Base-by-base conservation (phyloP, 2,888 invertebrate species). In the Xestia ashworthii region DNA sequence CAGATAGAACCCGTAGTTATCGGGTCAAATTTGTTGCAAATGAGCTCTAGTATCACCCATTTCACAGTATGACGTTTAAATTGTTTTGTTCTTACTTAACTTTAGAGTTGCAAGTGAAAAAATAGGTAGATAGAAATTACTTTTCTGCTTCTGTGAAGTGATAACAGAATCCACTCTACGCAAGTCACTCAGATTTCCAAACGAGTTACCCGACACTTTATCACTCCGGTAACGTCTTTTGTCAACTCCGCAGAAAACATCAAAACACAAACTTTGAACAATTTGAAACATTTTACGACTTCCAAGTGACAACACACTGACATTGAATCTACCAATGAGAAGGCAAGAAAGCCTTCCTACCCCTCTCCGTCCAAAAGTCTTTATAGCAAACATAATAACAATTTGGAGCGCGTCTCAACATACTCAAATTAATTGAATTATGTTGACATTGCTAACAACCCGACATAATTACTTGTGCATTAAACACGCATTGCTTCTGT, bases 371-470 rank as follows among this genome's bases (percentile, higher is more conserved):
- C 60, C 12, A 73, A 79, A 83, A 84, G 80, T 83, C 87, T 87
- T 81, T 81, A 84, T 74, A 73, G 76, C 87, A 88, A 89, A 89
- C 88, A 88, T 85, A 83, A 78, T 89, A 87, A 89, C 84, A 86
- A 89, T 89, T 84, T 85, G 76, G 77, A 82, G 83, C 81, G 86
- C 83, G 87, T 86, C 86, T 76, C 82, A 68, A 81, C 86, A 89
- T 85, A 88, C 86, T 89, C 87, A 87, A 91, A 92, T 92, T 94
- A 94, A 92, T 94, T 92, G 91, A 94, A 93, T 92, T 93, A 92
- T 94, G 94, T 94, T 94, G 92, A 92, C 93, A 90, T 83, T 90
- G 90, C 89, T 86, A 94, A 94, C 94, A 93, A 91, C 92, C 92
- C 90, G 82, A 88, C 85, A 89, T 92, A 93, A 94, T 94, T 93